A percentile compares a stretch with the other conserved stretches of the same genome.
These are phyloP conservation scores for Ctenodactylus gundi DNA, from an alignment of 2,113 vertebrate species.

Conservation along the genomic window DNA sequence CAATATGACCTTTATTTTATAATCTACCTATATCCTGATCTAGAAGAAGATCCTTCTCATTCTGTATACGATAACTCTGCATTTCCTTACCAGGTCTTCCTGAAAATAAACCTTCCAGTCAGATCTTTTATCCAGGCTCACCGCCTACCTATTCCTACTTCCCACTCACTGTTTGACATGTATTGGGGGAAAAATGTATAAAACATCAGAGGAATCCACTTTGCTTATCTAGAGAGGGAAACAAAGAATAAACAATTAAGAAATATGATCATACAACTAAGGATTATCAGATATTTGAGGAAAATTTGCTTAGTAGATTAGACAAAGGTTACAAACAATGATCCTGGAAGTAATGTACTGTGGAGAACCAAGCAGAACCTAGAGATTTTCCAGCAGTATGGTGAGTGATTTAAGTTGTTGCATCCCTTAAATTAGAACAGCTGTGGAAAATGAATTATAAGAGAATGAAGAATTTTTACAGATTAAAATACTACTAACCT, in stretches of 20 bases:
- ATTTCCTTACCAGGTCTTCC: background rate
- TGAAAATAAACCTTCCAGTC: constrained; percentile 20
- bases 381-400: background rate
- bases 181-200: background rate
- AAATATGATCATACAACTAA: background rate
- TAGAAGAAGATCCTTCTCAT: background rate
- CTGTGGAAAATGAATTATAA: background rate
- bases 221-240: background rate
- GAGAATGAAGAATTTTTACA: background rate
- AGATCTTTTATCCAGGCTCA: background rate
- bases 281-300: background rate
- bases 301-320: background rate
- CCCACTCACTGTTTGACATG: background rate
- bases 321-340: background rate
- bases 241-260: background rate
- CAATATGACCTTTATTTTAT: background rate
- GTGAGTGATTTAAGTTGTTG: background rate
- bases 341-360: background rate
- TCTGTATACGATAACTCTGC: background rate
- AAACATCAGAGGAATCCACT: background rate
- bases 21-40: background rate
- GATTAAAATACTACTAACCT: background rate
- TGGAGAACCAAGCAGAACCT: background rate
- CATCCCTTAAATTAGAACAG: background rate
- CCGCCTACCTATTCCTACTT: background rate